phyloP scores from a whole-genome alignment of 2,888 invertebrate species.

The Drosophila lutescens region DNA sequence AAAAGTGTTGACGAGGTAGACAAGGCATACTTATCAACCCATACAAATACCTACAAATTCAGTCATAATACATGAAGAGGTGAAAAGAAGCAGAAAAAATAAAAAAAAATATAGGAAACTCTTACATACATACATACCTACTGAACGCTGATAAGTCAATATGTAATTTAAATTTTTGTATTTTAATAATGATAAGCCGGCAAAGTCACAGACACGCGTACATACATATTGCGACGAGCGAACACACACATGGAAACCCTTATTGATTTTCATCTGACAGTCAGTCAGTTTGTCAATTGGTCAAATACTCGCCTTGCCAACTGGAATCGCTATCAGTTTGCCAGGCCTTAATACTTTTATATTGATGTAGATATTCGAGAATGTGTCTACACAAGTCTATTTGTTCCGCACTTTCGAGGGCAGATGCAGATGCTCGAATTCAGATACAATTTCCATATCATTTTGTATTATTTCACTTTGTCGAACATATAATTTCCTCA shows the following conservation, averaged over 20 bases:
- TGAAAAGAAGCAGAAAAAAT: slow-evolving; percentile 52
- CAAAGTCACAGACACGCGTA: slow-evolving; percentile 42
- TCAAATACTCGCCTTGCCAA: slow-evolving; percentile 39
- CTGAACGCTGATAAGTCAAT: slow-evolving; percentile 69
- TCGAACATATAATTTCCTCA: slow-evolving; percentile 8
- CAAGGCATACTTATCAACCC: slow-evolving; percentile 34
- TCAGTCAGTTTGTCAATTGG: slow-evolving; percentile 44
- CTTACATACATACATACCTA: slow-evolving; percentile 27
- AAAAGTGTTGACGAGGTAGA: slow-evolving; percentile 43
- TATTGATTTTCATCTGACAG: slow-evolving; percentile 37
- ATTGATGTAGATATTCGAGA: slow-evolving; percentile 21
- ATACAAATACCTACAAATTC: slow-evolving; percentile 4
- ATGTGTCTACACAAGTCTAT: slow-evolving; percentile 10
- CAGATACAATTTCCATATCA: slow-evolving; percentile 27
- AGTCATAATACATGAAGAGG: slow-evolving; percentile 53
- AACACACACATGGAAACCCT: slow-evolving; percentile 23
- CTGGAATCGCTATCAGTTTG: slow-evolving; percentile 50
- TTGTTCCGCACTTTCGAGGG: slow-evolving; percentile 4
- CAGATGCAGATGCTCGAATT: slow-evolving; percentile 23
- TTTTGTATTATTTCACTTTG: slow-evolving; percentile 21
- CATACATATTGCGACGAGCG: slow-evolving; percentile 11
- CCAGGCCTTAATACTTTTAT: slow-evolving; percentile 47
- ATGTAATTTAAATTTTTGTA: slow-evolving; percentile 78
- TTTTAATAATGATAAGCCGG: slow-evolving; percentile 76
- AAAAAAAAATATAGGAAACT: slow-evolving; percentile 33